Base-by-base conservation (phyloP, 2,888 invertebrate species). In the Nezara viridula region DNA sequence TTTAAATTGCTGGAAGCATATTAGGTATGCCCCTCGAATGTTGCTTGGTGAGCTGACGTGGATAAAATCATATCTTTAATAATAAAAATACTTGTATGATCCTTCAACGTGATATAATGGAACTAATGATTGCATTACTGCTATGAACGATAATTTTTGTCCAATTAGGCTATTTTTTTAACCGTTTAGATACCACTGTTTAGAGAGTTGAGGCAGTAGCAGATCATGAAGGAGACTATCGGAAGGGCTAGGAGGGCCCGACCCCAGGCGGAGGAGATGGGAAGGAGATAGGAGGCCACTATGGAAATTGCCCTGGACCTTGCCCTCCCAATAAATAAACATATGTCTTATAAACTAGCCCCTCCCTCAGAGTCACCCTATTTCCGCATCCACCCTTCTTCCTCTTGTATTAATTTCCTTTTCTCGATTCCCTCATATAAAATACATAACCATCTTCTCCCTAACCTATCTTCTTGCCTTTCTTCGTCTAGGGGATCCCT, bases 331-430 rank as follows among this genome's bases (percentile, higher is more conserved):
- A 86, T 86, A 86, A 86, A 86, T 86, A 86, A 86, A 86, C 86
- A 86, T 86, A 86, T 86, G 86, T 55, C 86, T 86, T 86, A 86
- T 86, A 86, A 86, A 86, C 86, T 86, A 86, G 86, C 86, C 86
- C 86, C 86, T 86, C 86, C 86, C 86, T 60, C 50, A 32, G 24
- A 86, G 52, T 86, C 86, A 55, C 52, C 55, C 86, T 40, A 86
- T 86, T 86, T 86, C 86, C 86, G 52, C 86, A 52, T 55, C 52
- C 86, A n/a, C 55, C 86, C 86, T 55, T 40, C 37, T 32, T 32
- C 52, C 52, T 55, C 86, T 86, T 86, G 52, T 52, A 86, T 86
- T 86, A 86, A 86, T 86, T 86, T 86, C 86, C 86, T 86, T 86
- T 86, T 55, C 52, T 52, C 86, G 55, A 86, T 86, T 52, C 86